Base-by-base conservation (phyloP, 2,113 vertebrate species). In the Atractosteus spatula region DNA sequence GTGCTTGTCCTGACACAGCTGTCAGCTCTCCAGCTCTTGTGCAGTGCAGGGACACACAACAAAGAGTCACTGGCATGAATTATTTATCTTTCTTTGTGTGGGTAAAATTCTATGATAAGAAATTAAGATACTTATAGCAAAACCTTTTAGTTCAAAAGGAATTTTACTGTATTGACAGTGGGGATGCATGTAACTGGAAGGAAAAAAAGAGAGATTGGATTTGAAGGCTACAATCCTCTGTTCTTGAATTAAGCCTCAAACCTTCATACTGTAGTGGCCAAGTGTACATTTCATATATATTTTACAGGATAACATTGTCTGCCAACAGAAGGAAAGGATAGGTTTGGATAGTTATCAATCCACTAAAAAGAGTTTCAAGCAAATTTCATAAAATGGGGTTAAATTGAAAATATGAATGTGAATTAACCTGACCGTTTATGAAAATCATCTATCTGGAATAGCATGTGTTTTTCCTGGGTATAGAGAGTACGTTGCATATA, bases 1-100 rank as follows among this genome's bases (percentile, higher is more conserved):
- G 92, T 84, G 85, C 90, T 87, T 89, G 90, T 86, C 89, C 92
- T 92, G 92, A 94, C 91, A 90, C 88, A 86, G 90, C 93, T 94
- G 93, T 93, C 92, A 93, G 88, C 88, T 86, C 89, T 78, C 88
- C 81, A 83, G 87, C 84, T 85, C 71, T 87, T 78, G 76, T 79
- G 89, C 89, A 86, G 91, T 89, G 89, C 84, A 88, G 90, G 91
- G 89, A 89, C 88, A 85, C 79, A 84, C 89, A 91, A 91, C 90
- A 92, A 91, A 93, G 90, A 90, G 84, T 86, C 73, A 29, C 76
- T 56, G 74, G 68, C 88, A 93, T 94, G 91, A 93, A 95, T 94
- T 92, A 94, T 94, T 94, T 91, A 95, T 93, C 82, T 79, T 76
- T 86, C 76, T 87, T 85, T 76, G 82, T 88, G 88, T 16, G 82